A percentile compares a stretch with the other conserved stretches of the same genome.
phyloP scores from a whole-genome alignment of 1,140 invertebrate species.

The Drosophila jambulina region DNA sequence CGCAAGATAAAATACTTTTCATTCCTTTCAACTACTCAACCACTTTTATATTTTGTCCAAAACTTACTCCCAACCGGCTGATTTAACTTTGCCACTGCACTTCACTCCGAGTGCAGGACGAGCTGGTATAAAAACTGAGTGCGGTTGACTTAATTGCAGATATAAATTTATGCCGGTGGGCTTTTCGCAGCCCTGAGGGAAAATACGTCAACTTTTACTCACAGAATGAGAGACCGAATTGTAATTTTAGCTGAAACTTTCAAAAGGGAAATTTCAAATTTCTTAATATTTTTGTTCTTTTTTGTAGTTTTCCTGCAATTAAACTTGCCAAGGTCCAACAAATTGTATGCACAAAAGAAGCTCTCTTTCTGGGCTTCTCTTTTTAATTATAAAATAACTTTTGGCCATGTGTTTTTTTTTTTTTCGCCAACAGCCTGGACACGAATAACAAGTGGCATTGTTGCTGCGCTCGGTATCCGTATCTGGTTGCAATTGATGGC shows the following conservation, averaged over 20 bases:
- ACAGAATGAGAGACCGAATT: constrained; percentile 12
- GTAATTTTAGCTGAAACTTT: constrained; percentile 31
- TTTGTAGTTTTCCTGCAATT: constrained; percentile 1
- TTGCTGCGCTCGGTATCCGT: constrained; percentile 37
- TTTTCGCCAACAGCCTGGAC: constrained; percentile 22
- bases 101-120: constrained; percentile 27
- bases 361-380: constrained; percentile 8
- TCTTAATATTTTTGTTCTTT: neutral
- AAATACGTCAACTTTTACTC: constrained; percentile 6
- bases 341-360: constrained; percentile 24
- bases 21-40: neutral
- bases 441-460: constrained; percentile 38
- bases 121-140: constrained; percentile 44
- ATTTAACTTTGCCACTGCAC: constrained; percentile 66
- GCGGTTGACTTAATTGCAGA: constrained; percentile 60
- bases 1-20: neutral
- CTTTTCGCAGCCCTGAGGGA: neutral
- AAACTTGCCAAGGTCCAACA: constrained; percentile 18
- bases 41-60: constrained; percentile 12
- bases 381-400: constrained; percentile 83
- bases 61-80: constrained; percentile 52
- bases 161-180: constrained; percentile 51
- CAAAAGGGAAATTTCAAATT: constrained; percentile 23
- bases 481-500: constrained; percentile 72
- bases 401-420: constrained; percentile 21